Conservation (phyloP, 30 jellyfish, hydroid and myxozoan genomes). For the Hydractinia symbiolongicarpus region DNA sequence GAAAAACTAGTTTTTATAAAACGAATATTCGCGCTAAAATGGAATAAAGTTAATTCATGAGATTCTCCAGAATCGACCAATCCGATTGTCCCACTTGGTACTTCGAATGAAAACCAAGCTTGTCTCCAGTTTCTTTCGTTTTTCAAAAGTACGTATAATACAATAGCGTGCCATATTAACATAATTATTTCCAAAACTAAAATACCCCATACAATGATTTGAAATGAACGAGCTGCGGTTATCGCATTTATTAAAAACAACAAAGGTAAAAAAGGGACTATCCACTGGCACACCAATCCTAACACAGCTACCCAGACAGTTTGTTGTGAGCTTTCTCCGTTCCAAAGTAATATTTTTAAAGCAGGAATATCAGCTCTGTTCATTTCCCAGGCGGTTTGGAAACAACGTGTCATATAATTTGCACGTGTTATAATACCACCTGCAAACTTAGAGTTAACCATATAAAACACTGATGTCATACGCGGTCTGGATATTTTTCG, state of each 20-base stretch:
- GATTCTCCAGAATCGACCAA: slow-evolving; percentile 45
- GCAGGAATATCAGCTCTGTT: slow-evolving; percentile 18
- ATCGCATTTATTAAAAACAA: slow-evolving; percentile 14
- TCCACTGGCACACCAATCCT: slow-evolving; percentile 24
- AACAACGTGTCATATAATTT: slow-evolving; percentile 49
- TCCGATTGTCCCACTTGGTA: slow-evolving; percentile 55
- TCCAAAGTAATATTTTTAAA: slow-evolving; percentile 25
- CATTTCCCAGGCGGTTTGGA: slow-evolving; percentile 34
- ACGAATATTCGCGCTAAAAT: slow-evolving; percentile 36
- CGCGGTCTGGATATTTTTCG: slow-evolving; percentile 33
- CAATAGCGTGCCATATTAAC: slow-evolving; percentile 30
- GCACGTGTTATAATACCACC: slow-evolving; percentile 46
- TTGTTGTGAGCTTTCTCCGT: slow-evolving; percentile 27
- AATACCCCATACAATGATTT: slow-evolving; percentile 8
- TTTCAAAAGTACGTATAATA: neutral
- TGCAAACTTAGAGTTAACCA: slow-evolving; percentile 39
- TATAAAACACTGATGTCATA: slow-evolving; percentile 35
- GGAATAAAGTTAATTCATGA: slow-evolving; percentile 38
- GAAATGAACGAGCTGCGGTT: neutral
- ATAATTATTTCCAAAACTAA: neutral
- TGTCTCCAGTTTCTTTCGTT: slow-evolving; percentile 28
- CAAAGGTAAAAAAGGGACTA: slow-evolving; percentile 23
- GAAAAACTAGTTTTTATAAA: slow-evolving; percentile 10
- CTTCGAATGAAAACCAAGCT: slow-evolving; percentile 47
- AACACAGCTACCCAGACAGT: slow-evolving; percentile 14